Conservation (phyloP, 64 coral and sea anemone genomes). For the Montipora capricornis region DNA sequence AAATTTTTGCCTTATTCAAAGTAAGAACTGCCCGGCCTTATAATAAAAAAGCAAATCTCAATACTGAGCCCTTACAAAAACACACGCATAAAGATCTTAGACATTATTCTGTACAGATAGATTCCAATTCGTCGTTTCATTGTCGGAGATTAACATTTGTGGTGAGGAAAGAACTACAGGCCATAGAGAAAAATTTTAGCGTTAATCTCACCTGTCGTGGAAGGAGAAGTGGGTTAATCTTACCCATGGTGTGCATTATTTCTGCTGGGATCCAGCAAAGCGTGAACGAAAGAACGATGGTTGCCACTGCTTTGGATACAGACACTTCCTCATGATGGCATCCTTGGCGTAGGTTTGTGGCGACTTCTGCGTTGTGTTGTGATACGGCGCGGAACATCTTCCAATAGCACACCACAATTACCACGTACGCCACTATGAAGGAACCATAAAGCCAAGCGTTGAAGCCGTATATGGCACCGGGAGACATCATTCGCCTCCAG, state of each 20-base stretch:
- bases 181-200: no score
- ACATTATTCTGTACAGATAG: no score
- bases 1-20: no score
- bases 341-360: background rate
- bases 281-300: conserved; percentile 35
- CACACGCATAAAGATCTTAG: no score
- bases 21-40: no score
- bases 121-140: background rate
- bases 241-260: conserved; percentile 40
- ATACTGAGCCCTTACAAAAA: no score
- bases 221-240: conserved; percentile 35
- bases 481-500: conserved; percentile 37
- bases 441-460: conserved; percentile 51
- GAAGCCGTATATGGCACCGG: conserved; percentile 14
- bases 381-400: conserved; percentile 32
- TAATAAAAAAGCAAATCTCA: no score
- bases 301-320: conserved; percentile 29
- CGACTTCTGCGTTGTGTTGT: background rate
- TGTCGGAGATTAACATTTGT: background rate
- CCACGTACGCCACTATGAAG: conserved; percentile 10
- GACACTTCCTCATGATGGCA: conserved; percentile 32
- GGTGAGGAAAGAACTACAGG: background rate
- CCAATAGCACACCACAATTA: conserved; percentile 36
- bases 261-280: conserved; percentile 34
- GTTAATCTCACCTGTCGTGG: conserved; percentile 10